Base-by-base conservation (phyloP, 2,888 invertebrate species). In the Dryomyza anilis region DNA sequence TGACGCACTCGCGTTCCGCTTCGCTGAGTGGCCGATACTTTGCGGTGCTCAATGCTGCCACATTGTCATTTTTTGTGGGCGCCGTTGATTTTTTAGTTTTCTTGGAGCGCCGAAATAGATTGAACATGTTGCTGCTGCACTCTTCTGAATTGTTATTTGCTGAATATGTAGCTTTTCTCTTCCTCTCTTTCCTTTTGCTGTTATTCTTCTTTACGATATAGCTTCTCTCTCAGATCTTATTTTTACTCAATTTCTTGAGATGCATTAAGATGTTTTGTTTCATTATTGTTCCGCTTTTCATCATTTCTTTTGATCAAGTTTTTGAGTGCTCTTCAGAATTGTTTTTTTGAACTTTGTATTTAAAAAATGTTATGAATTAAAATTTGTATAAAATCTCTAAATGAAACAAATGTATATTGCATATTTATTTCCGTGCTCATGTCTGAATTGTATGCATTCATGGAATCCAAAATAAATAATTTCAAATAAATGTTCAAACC, bases 71-170 rank as follows among this genome's bases (percentile, higher is more conserved):
- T 19, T 64, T 50, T 12, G 21, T 14, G n/a, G 43, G 61, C 25
- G 30, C 23, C 12, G 30, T 29, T 56, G 30, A 12, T 21, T 45
- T 14, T 30, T 33, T 21, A 27, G 74, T 78, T 66, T 76, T 71
- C 55, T 71, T 74, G 69, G 76, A 73, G 69, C 79, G 77, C 66
- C 78, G 74, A 71, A 79, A 71, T 73, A 79, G 73, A 73, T 74
- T 78, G 57, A 79, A 78, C 79, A 79, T 79, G 64, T 70, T 74
- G 59, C 33, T n/a, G n/a, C n/a, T n/a, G n/a, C n/a, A n/a, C n/a
- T n/a, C n/a, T n/a, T n/a, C n/a, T n/a, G n/a, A n/a, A n/a, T n/a
- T n/a, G 63, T 27, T 65, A 56, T 69, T 67, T 60, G 53, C 69
- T 43, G 36, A 39, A 60, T 69, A 58, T 36, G 30, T 29, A 61